Evolutionary conservation across 2,888 invertebrate genomes (phyloP), one percentile per base, ranked within the genome.

Genomic region (Drosophila testacea): DNA sequence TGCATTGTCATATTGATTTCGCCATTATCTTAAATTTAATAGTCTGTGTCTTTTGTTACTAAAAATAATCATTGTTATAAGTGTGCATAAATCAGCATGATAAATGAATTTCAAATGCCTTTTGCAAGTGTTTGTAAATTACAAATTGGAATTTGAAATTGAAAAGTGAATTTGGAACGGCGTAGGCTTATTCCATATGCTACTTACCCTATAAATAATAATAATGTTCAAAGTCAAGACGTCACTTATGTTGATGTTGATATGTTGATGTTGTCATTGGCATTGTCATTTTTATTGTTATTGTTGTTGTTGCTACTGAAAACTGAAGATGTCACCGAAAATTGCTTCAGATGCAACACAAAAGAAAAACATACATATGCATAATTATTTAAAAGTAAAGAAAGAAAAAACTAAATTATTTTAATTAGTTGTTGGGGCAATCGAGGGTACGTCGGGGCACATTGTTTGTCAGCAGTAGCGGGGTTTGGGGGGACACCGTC

Each of bases 401-500:
- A 44, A 27, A 10, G 77, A 77, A 72, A 71, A 57, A 66, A 65
- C 41, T 67, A 64, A 83, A 80, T 69, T 64, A 73, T 71, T 83
- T 82, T 83, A 83, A 83, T 83, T 83, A 83, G 87, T 73, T 82
- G 79, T 76, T 76, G 80, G 44, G 63, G 68, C 83, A 86, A 79
- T 86, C 83, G 50, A 55, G 65, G 50, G 44, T 36, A 42, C 32
- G 51, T n/a, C 41, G 10, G 16, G 48, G n/a, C 55, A 42, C 36
- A 65, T 61, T 52, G 16, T 52, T 36, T 32, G 32, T 11, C 39
- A 39, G 13, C 41, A 42, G 27, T n/a, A 16, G 11, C 11, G 13
- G 41, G 10, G 47, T 22, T 22, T 44, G 36, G n/a, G 42, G 30
- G 22, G 61, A 16, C 52, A 13, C 47, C 56, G 66, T 39, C 57